These are phyloP conservation scores for Zootermopsis nevadensis DNA, from an alignment of 2,888 invertebrate genomes.

Conservation along the genomic window DNA sequence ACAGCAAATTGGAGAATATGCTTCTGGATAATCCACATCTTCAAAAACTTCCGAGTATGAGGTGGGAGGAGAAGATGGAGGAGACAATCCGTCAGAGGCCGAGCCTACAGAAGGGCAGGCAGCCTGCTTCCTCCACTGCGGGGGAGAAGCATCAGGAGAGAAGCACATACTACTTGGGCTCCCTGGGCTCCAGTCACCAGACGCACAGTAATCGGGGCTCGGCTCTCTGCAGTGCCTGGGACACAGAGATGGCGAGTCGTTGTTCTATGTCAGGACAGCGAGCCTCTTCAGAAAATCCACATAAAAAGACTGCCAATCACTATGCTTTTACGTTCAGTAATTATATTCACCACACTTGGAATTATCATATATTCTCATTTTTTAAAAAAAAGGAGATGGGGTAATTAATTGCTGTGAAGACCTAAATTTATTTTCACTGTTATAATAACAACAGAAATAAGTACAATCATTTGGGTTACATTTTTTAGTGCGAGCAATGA, in stretches of 20 bases:
- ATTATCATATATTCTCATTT: no score
- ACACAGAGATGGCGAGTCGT: not conserved
- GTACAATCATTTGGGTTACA: no score
- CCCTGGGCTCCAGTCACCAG: slow-evolving; percentile 68
- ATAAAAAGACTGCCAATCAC: no score
- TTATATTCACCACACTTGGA: no score
- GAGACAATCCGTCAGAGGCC: slow-evolving; percentile 40
- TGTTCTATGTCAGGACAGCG: no score
- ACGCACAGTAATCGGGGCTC: not conserved
- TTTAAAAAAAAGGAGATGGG: no score
- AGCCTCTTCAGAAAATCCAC: no score
- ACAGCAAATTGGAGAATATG: slow-evolving; percentile 49
- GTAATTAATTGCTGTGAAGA: no score
- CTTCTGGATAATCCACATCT: slow-evolving; percentile 43
- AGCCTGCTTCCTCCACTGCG: not conserved
- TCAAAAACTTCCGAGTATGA: not conserved
- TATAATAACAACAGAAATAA: no score
- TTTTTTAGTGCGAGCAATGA: no score
- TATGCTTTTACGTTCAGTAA: no score
- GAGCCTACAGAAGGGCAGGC: not conserved
- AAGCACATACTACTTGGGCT: slow-evolving; percentile 66
- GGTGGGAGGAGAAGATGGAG: slow-evolving; percentile 31
- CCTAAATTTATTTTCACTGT: no score
- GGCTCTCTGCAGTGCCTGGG: not conserved
- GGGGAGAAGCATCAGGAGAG: slow-evolving; percentile 59